Percentiles rank a stretch among this genome's conserved stretches.
These are phyloP conservation scores for Virgularia gustaviana DNA, from an alignment of 92 coral and sea anemone species.

Conservation along the genomic window DNA sequence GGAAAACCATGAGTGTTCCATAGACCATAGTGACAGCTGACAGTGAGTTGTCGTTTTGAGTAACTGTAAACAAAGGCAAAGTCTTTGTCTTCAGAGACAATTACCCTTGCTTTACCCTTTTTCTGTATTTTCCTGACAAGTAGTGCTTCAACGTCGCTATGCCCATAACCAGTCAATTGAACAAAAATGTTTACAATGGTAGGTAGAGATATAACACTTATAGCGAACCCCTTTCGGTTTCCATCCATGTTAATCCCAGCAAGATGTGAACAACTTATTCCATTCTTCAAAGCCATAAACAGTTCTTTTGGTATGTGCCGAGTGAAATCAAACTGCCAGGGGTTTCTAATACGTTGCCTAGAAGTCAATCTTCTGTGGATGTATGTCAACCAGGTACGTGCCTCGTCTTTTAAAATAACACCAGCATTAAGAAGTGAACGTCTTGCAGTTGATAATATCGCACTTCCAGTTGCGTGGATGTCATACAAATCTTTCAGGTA, in stretches of 20 bases:
- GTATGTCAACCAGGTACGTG: constrained; percentile 3
- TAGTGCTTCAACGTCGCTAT: constrained; percentile 10
- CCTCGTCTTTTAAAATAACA: constrained; percentile 17
- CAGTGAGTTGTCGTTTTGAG: constrained; percentile 37
- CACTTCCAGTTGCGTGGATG: neutral
- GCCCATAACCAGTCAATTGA: constrained; percentile 22
- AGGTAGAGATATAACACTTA: neutral
- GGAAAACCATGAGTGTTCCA: constrained; percentile 39
- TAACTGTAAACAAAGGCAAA: constrained; percentile 29
- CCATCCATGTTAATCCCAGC: neutral
- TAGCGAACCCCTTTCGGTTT: constrained; percentile 18
- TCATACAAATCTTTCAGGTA: neutral
- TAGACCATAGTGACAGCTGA: constrained; percentile 43
- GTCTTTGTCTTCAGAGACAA: constrained; percentile 40
- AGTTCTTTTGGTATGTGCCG: constrained; percentile 9
- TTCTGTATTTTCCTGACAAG: constrained; percentile 25
- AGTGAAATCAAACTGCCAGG: constrained; percentile 29
- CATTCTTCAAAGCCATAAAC: neutral
- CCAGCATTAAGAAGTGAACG: neutral
- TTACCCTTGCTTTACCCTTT: constrained; percentile 40
- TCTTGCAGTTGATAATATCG: neutral
- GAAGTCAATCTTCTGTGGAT: constrained; percentile 14
- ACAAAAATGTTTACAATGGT: constrained; percentile 18
- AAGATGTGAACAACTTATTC: neutral
- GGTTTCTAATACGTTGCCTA: constrained; percentile 10